Conservation (phyloP, 2,797 vertebrate species). For the Enteromius afrohamiltoni region DNA sequence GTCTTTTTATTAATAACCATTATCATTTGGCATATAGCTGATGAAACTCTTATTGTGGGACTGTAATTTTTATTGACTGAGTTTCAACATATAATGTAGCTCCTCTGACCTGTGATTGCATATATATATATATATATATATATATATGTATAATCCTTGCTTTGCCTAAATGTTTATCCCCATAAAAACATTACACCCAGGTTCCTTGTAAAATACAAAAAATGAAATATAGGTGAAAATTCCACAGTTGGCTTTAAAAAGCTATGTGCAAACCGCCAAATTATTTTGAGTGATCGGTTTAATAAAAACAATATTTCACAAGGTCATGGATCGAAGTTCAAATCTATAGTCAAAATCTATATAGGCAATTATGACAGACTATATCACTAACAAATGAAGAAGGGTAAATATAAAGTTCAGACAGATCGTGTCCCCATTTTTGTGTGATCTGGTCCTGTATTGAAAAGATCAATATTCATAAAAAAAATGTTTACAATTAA, state of each 20-base stretch:
- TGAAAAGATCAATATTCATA: not conserved
- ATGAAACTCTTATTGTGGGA: not conserved
- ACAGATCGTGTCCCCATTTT: not conserved
- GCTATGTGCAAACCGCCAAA: not conserved
- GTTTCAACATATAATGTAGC: not conserved
- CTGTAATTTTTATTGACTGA: not conserved
- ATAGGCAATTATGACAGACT: not conserved
- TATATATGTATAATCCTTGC: not conserved
- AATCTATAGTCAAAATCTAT: no score
- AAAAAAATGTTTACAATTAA: not conserved
- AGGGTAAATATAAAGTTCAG: not conserved
- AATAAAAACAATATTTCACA: slow-evolving; percentile 2
- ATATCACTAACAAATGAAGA: not conserved
- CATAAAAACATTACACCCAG: not conserved
- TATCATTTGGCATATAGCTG: not conserved
- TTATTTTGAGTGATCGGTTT: not conserved
- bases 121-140: no score
- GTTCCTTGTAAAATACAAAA: not conserved
- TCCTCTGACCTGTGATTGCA: not conserved
- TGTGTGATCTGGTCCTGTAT: not conserved
- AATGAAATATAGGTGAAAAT: not conserved
- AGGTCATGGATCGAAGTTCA: not conserved
- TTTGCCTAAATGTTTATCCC: not conserved
- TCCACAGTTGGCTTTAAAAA: not conserved
- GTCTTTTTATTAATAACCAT: not conserved